Base-by-base conservation (phyloP, 2,888 invertebrate genomes). In the Sthenelais limicola region DNA sequence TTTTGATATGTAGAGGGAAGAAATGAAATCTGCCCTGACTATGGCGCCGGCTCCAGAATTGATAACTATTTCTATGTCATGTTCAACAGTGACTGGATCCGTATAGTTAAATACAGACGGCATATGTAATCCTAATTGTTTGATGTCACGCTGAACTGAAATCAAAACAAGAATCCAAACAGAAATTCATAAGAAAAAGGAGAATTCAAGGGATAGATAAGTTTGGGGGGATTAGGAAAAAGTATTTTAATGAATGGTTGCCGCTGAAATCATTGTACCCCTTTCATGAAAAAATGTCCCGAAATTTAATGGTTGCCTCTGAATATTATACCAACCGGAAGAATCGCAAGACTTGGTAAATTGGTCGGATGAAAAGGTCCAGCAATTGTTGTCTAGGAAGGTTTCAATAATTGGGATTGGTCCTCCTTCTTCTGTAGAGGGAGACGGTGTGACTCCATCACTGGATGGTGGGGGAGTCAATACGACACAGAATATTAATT, bases 71-170 rank as follows among this genome's bases (percentile, higher is more conserved):
- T n/a, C 21, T 24, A 62, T 26, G 62, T 62, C 62, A 12, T 62
- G 62, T 24, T 26, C 35, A 12, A 62, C 24, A 24, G 38, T 62
- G 24, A 62, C 38, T 24, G 21, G 7, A 3, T 38, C 38, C 2
- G 38, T 1, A 21, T 38, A 24, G 3, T 21, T 38, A 21, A 62
- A 62, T 1, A 43, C 43, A 26, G 21, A 9, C 4, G 62, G 62
- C 38, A 62, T 43, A 2, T 38, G 62, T 24, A 62, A 43, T 3
- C 62, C 62, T 1, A 38, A 1, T 15, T 62, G 62, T 1, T 21
- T 15, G 21, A 62, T 62, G 38, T 62, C 62, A 21, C 35, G 38
- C 24, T 62, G 38, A 12, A 26, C 62, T 62, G 43, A 12, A 24
- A 2, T 12, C 54, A 62, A 1, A 28, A 51, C 51, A 51, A 51